A percentile compares a stretch with the other conserved stretches of the same genome.
Evolutionary conservation across 2,797 vertebrate species (phyloP).

Genomic region (Poecilia picta): DNA sequence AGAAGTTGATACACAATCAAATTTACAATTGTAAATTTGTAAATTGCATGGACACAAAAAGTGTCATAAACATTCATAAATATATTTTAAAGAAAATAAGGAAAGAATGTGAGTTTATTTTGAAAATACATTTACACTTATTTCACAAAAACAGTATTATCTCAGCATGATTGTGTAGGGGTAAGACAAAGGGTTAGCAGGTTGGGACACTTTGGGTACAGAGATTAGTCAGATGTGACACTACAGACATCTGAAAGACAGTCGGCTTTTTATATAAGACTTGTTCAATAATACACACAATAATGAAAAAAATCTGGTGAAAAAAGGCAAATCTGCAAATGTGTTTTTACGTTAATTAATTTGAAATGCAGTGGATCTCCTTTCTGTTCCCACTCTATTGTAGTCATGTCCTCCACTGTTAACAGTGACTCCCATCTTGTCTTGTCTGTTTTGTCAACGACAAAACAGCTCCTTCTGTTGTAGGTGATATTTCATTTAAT

Average conservation of each 20-base stretch:
- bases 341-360: not conserved
- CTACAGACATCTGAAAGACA: not conserved
- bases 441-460: not conserved
- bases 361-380: not conserved
- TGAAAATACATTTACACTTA: not conserved
- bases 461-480: not conserved
- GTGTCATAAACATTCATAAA: not conserved
- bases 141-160: not conserved
- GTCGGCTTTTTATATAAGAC: not conserved
- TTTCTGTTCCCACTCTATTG: conserved; percentile 1
- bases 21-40: not conserved
- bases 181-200: not conserved
- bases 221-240: not conserved
- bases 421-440: not conserved
- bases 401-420: not conserved
- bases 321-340: not conserved
- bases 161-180: not conserved
- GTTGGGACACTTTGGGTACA: not conserved
- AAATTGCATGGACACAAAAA: not conserved
- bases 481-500: not conserved
- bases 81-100: not conserved
- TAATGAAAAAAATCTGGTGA: not conserved
- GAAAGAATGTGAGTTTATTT: not conserved
- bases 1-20: not conserved
- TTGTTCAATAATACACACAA: not conserved